These are phyloP conservation scores for Oophaga pumilio DNA, from an alignment of 2,113 vertebrate genomes.

Conservation along the genomic window DNA sequence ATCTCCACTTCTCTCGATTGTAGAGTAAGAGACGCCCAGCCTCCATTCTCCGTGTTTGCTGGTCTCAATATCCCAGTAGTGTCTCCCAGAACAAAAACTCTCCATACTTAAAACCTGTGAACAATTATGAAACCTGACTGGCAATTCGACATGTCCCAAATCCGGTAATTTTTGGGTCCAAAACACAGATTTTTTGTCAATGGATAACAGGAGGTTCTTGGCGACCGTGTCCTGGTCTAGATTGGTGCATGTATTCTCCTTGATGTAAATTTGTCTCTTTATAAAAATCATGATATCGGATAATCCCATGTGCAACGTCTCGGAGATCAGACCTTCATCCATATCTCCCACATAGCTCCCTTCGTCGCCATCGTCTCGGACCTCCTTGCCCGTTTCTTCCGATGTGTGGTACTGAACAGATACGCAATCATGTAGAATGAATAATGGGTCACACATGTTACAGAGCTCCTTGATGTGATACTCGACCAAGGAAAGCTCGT, in stretches of 20 bases:
- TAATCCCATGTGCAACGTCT: not conserved
- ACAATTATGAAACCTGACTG: not conserved
- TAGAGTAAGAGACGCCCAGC: not conserved
- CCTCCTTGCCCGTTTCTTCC: not conserved
- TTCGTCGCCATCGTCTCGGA: not conserved
- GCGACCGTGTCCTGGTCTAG: not conserved
- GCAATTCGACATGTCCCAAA: not conserved
- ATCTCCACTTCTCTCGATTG: not conserved
- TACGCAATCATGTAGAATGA: not conserved
- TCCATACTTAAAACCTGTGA: not conserved
- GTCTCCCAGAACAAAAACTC: not conserved
- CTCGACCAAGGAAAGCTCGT: not conserved
- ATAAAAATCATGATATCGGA: not conserved
- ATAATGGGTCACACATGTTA: not conserved
- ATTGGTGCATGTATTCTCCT: not conserved
- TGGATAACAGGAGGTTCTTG: not conserved
- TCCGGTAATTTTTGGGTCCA: slow-evolving; percentile 4
- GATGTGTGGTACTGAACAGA: not conserved
- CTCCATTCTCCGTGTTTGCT: not conserved
- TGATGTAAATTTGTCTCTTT: not conserved
- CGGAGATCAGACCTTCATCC: slow-evolving; percentile 9
- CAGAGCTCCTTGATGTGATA: not conserved
- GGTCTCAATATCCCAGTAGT: not conserved
- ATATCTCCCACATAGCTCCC: not conserved
- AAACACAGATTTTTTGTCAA: not conserved